A percentile compares a stretch with the other conserved stretches of the same genome.
Conservation (phyloP, 1,140 invertebrate genomes). For the Neuroterus valhalla region DNA sequence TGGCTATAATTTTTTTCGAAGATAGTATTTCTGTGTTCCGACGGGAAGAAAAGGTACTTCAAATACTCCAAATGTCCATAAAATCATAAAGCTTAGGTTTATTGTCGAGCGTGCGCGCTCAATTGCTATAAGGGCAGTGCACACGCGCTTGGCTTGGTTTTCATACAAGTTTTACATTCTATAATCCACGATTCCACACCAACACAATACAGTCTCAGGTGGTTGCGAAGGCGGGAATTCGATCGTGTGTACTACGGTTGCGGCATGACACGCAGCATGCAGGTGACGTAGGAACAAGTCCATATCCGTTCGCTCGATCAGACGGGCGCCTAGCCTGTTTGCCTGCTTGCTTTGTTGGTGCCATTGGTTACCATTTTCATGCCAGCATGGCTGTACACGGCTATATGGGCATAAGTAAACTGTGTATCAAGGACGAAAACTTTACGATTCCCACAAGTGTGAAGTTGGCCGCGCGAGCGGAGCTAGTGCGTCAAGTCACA, state of each 20-base stretch:
- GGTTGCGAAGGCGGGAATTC: constrained; percentile 60
- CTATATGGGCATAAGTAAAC: too few species aligned
- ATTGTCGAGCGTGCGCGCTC: constrained; percentile 34
- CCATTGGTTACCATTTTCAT: constrained; percentile 6
- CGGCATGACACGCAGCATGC: constrained; percentile 38
- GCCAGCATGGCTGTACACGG: not conserved
- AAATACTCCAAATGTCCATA: not conserved
- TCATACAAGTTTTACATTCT: constrained; percentile 6
- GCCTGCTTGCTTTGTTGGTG: constrained; percentile 28
- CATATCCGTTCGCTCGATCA: constrained; percentile 56
- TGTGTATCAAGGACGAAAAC: too few species aligned
- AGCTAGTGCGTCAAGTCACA: too few species aligned
- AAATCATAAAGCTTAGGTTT: constrained; percentile 13
- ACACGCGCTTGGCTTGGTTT: constrained; percentile 26
- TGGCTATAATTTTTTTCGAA: too few species aligned
- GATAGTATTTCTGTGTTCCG: too few species aligned
- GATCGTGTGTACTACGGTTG: constrained; percentile 50
- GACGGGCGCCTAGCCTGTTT: constrained; percentile 38
- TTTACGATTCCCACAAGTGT: too few species aligned
- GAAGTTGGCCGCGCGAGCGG: too few species aligned
- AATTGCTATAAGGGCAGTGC: constrained; percentile 22
- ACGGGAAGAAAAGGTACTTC: too few species aligned
- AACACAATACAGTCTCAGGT: constrained; percentile 15
- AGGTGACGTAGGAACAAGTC: constrained; percentile 49
- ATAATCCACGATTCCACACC: not conserved